Evolutionary conservation across 2,888 invertebrate genomes (phyloP), one percentile per base, ranked within the genome.

Genomic region (Drosophila dives): DNA sequence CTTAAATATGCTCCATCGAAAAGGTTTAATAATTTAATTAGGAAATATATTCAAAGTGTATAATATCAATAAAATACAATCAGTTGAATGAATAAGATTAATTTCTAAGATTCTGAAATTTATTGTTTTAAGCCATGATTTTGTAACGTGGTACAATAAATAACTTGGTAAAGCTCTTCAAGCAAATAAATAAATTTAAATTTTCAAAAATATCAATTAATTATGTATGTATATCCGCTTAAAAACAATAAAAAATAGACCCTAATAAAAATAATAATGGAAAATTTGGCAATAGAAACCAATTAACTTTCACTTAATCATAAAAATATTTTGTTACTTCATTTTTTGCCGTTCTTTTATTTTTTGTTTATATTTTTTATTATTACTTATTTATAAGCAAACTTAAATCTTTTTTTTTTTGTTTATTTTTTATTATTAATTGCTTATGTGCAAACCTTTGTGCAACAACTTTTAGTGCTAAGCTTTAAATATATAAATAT

Each of bases 1-100:
- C 20, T 64, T 59, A 50, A 63, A 48, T 60, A 63, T 69, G 68
- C 63, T 62, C 59, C 55, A 53, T 60, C 64, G 42, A 59, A 69
- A 67, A 40, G 10, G 50, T 8, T 45, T 51, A 53, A 49, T 64
- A 71, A 80, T 77, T 83, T 29, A 69, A 71, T 72, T 68, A 64
- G 23, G 59, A 76, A 67, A 54, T 29, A 8, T 54, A 23, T 62
- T 29, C n/a, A 51, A 51, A 50, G 4, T 23, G 15, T 15, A 15
- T 23, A 45, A 23, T 15, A 15, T 45, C 45, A 45, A 23, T 23
- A 45, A 45, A 45, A 45, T 2, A 23, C 45, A 45, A 45, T 23
- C 15, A 45, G 45, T 23, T 23, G 45, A 23, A 23, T 23, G 15
- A 45, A 23, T 45, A 45, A 45, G 45, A 45, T 45, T 23, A 23